These are phyloP conservation scores for Babylonia areolata DNA, from an alignment of 1,140 invertebrate species.

Conservation along the genomic window DNA sequence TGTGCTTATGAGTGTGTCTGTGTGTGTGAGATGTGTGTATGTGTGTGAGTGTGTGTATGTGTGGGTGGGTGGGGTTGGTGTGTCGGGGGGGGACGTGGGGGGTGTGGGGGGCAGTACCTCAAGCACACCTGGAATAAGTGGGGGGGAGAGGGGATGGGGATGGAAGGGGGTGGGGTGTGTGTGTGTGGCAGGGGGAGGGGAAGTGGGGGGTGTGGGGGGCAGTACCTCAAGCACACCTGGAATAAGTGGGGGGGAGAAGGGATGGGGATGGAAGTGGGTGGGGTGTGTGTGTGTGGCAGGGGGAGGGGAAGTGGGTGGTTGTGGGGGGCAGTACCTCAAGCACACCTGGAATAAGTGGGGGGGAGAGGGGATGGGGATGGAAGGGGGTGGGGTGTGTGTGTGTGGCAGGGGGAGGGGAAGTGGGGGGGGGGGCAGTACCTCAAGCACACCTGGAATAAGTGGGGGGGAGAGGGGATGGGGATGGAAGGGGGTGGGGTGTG, in stretches of 20 bases:
- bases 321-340: constrained; percentile 77
- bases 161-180: constrained; percentile 56
- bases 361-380: background rate
- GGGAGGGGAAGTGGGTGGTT: background rate
- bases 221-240: constrained; percentile 76
- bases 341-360: constrained; percentile 66
- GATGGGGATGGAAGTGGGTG: constrained; percentile 59
- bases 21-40: no score
- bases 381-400: background rate
- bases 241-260: constrained; percentile 53
- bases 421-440: constrained; percentile 90
- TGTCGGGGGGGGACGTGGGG: background rate
- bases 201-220: constrained; percentile 63
- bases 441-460: constrained; percentile 69
- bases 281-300: background rate
- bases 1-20: no score
- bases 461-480: background rate
- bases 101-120: constrained; percentile 77
- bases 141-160: background rate
- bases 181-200: background rate
- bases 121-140: constrained; percentile 69
- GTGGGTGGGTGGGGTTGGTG: constrained; percentile 23
- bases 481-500: background rate
- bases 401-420: constrained; percentile 75
- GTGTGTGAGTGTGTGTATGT: no score